These are phyloP conservation scores for Pogonocherus hispidulus DNA, from an alignment of 2,888 invertebrate species.

Conservation along the genomic window DNA sequence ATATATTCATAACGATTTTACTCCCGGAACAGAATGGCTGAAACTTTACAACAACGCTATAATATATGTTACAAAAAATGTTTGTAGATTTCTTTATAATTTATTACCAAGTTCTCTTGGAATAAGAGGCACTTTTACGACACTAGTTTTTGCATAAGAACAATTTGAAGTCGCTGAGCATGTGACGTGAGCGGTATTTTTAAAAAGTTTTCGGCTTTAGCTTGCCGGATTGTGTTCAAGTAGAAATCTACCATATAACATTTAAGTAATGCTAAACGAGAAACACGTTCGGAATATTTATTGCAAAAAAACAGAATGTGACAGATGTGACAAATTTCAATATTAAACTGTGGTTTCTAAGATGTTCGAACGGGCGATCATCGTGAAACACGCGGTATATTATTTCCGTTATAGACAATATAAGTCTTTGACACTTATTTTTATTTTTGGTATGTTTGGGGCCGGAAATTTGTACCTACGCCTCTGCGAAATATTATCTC, in stretches of 20 bases:
- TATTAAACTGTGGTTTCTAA: no score
- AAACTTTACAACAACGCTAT: no score
- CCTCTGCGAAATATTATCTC: no score
- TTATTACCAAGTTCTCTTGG: not conserved
- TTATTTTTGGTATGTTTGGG: no score
- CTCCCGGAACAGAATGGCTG: no score
- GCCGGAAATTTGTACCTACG: no score
- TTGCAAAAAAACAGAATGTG: constrained; percentile 16
- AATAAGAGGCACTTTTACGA: not conserved
- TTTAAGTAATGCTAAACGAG: constrained; percentile 5
- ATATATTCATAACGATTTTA: no score
- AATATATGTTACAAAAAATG: not conserved
- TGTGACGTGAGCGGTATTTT: constrained; percentile 11
- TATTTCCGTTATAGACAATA: no score
- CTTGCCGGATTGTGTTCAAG: not conserved
- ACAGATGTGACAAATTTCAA: no score
- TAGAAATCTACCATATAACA: not conserved
- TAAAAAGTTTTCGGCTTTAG: not conserved
- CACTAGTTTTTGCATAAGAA: not conserved
- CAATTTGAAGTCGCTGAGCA: not conserved
- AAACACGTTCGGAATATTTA: constrained; percentile 6
- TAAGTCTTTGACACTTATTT: no score
- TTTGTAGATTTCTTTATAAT: not conserved
- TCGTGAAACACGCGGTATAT: no score
- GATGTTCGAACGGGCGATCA: no score